Evolutionary conservation across 1,140 invertebrate genomes (phyloP).

Genomic region (Zaprionus africanus): DNA sequence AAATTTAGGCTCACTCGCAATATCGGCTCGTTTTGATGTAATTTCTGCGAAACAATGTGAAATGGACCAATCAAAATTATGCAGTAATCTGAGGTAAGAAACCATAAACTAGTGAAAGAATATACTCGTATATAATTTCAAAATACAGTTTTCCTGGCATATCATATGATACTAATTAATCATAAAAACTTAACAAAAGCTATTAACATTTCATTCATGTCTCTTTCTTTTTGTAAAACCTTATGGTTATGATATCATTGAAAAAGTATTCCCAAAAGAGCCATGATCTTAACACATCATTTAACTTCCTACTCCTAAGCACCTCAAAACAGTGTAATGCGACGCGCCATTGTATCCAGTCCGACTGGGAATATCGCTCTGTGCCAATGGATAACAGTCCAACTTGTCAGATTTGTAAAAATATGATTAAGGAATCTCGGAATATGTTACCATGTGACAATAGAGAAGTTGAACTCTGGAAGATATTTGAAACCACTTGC

Average conservation of each 20-base stretch:
- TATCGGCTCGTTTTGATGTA: too few relatives aligned
- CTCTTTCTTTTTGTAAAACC: neutral
- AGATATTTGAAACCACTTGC: neutral
- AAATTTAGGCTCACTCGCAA: neutral
- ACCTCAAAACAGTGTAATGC: neutral
- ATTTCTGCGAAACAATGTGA: neutral
- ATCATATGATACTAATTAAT: too few relatives aligned
- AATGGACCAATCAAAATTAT: neutral
- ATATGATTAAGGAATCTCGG: neutral
- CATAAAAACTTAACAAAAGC: too few relatives aligned
- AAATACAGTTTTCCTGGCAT: too few relatives aligned
- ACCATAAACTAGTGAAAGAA: neutral
- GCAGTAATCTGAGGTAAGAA: neutral
- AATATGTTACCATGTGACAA: neutral
- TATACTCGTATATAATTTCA: too few relatives aligned
- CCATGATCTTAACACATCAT: neutral
- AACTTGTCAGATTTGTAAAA: constrained; percentile 13
- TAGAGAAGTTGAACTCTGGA: neutral
- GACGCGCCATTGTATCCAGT: neutral
- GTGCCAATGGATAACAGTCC: constrained; percentile 1
- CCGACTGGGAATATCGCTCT: neutral
- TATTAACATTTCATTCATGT: neutral
- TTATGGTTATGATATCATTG: too few relatives aligned
- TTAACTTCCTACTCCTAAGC: neutral
- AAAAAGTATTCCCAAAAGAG: too few relatives aligned